Base-by-base conservation (phyloP, 2,888 invertebrate species). In the Ephialtes manifestator region DNA sequence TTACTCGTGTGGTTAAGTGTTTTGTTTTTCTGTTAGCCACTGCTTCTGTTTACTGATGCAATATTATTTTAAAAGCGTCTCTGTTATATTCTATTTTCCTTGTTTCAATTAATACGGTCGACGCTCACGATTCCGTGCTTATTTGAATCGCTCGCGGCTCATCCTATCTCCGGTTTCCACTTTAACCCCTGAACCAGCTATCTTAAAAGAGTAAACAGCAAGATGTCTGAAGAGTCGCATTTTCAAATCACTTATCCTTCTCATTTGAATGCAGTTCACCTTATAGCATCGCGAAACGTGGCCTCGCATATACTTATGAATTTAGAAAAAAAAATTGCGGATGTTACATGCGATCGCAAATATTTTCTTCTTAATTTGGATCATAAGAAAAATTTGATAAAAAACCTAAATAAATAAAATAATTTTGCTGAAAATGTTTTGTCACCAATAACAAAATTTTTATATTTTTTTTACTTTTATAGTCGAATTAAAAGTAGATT, bases 161-260 rank as follows among this genome's bases (percentile, higher is more conserved):
- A 74, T 60, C 46, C n/a, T 46, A 43, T 53, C 20, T 53, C 31
- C 13, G 53, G 5, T 31, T 71, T 35, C 53, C 28, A 53, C 53
- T 71, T 46, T 13, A 15, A 13, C 10, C 10, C 13, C 31, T 31
- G 18, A 63, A 63, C 63, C 39, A 35, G 74, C 53, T 76, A 65
- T 76, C 76, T 51, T 72, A 58, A 48, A 68, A 53, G 28, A 28
- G 63, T 60, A 76, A 84, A 80, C 79, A 75, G 48, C n/a, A 58
- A 39, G 48, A 65, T 71, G 24, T 20, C 35, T 18, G 24, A 76
- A 67, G 46, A 24, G 60, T 70, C 11, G 60, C 58, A 72, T 67
- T 60, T 74, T 74, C 53, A 74, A 83, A 83, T 78, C 74, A 60
- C 55, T 53, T 72, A 53, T 24, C 46, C 18, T 2, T 46, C 67